phyloP scores from a whole-genome alignment of 2,888 invertebrate species.

The Timandra comae region DNA sequence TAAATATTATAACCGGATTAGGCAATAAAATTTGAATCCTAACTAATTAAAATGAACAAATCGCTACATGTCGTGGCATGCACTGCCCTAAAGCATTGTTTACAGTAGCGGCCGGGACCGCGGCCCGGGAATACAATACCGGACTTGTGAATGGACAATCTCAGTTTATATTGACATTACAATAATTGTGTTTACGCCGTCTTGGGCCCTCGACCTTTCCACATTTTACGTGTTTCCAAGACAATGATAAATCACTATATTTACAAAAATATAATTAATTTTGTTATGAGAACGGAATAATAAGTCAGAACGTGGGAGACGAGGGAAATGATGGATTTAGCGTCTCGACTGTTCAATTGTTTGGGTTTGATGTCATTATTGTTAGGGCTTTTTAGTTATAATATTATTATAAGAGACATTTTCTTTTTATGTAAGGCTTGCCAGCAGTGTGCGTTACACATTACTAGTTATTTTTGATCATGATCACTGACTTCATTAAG shows the following conservation, averaged over 20 bases:
- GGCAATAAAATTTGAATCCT: too few relatives aligned
- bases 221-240: not conserved
- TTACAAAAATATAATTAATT: not conserved
- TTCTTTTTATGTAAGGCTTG: too few relatives aligned
- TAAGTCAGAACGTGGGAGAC: too few relatives aligned
- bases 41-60: too few relatives aligned
- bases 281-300: too few relatives aligned
- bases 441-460: too few relatives aligned
- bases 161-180: slow-evolving; percentile 58
- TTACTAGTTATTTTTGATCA: too few relatives aligned
- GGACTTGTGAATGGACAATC: slow-evolving; percentile 56
- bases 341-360: not conserved
- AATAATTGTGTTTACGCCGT: slow-evolving; percentile 53
- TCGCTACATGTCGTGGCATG: slow-evolving; percentile 8
- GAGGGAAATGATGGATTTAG: too few relatives aligned
- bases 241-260: not conserved
- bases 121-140: slow-evolving; percentile 53
- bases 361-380: not conserved
- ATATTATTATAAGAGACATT: too few relatives aligned
- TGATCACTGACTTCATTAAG: too few relatives aligned
- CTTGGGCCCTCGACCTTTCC: not conserved
- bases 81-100: slow-evolving; percentile 35
- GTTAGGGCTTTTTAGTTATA: too few relatives aligned
- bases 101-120: slow-evolving; percentile 41
- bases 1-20: too few relatives aligned